Percentiles rank a stretch among this genome's conserved stretches.
These are phyloP conservation scores for Gandaritis pyraliata DNA, from an alignment of 2,888 invertebrate genomes.

Conservation along the genomic window DNA sequence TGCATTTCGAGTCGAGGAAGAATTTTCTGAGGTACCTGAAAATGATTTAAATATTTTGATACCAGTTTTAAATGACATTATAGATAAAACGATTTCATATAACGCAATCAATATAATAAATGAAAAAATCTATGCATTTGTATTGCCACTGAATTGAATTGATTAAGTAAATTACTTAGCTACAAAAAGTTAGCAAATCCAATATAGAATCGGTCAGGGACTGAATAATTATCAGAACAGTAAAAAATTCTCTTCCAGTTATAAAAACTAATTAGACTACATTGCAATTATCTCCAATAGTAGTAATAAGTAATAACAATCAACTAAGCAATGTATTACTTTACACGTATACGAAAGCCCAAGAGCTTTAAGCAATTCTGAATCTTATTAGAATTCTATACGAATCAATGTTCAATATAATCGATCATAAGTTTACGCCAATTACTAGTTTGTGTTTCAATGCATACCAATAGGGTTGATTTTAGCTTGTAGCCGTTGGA, in stretches of 20 bases:
- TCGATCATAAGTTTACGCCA: slow-evolving; percentile 27
- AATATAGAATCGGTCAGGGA: slow-evolving; percentile 5
- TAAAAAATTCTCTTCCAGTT: slow-evolving; percentile 22
- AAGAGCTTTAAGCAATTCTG: slow-evolving; percentile 14
- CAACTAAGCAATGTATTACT: slow-evolving; percentile 26
- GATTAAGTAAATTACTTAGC: background rate
- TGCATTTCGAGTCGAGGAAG: slow-evolving; percentile 55
- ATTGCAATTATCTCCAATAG: slow-evolving; percentile 37
- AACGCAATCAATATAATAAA: too few relatives aligned
- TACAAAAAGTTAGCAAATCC: slow-evolving; percentile 10
- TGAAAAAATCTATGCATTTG: background rate
- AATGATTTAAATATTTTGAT: slow-evolving; percentile 1
- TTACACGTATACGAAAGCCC: slow-evolving; percentile 29
- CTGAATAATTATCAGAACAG: background rate
- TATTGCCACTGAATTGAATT: background rate
- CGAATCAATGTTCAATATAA: slow-evolving; percentile 38
- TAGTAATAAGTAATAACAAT: slow-evolving; percentile 38
- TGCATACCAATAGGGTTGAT: slow-evolving; percentile 42
- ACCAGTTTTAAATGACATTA: background rate
- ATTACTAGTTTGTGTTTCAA: slow-evolving; percentile 34
- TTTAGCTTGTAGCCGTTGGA: slow-evolving; percentile 43
- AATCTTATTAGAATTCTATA: slow-evolving; percentile 28
- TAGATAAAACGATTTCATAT: too few relatives aligned
- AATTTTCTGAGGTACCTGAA: slow-evolving; percentile 22
- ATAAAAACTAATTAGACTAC: slow-evolving; percentile 37